Evolutionary conservation across 2,113 vertebrate genomes (phyloP).

Genomic region (Lepisosteus oculatus): DNA sequence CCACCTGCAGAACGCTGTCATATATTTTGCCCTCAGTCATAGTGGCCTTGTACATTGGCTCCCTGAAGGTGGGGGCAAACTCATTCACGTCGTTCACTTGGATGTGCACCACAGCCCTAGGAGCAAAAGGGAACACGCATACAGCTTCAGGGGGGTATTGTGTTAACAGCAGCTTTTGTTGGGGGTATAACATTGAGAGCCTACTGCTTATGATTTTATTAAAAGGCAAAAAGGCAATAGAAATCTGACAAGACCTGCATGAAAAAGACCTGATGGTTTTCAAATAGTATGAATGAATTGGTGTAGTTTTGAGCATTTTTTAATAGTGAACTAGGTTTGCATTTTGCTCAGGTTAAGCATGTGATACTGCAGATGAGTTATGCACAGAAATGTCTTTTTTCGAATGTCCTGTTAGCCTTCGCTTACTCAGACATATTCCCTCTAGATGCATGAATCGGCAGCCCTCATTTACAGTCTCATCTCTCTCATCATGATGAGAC

Average conservation of each 20-base stretch:
- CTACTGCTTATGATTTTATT: no score
- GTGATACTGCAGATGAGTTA: no score
- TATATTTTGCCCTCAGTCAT: slow-evolving; percentile 93
- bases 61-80: slow-evolving; percentile 88
- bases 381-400: background rate
- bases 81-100: slow-evolving; percentile 96
- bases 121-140: slow-evolving; percentile 13
- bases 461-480: background rate
- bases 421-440: background rate
- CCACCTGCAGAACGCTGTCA: slow-evolving; percentile 93
- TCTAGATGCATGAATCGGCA: background rate
- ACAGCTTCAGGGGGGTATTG: background rate
- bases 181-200: no score
- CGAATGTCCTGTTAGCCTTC: background rate
- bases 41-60: slow-evolving; percentile 74
- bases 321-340: no score
- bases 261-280: no score
- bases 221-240: no score
- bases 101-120: slow-evolving; percentile 92
- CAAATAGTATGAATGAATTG: no score
- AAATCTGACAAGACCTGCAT: no score
- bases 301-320: no score
- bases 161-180: no score
- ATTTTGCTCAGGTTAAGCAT: no score
- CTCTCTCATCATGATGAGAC: background rate